Base-by-base conservation (phyloP, 2,113 vertebrate species). In the Micromys minutus region DNA sequence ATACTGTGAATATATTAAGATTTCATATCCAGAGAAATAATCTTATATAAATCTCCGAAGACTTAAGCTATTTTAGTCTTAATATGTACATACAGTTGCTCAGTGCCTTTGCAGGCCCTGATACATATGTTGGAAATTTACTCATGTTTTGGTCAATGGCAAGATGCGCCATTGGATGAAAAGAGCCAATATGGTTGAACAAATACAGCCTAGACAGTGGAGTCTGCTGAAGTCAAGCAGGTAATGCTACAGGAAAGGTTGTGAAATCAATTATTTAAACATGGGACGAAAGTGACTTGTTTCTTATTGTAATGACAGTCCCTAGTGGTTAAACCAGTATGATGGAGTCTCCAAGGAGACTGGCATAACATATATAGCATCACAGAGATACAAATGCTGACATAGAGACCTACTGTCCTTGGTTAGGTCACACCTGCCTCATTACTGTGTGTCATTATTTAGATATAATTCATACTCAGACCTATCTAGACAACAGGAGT, bases 1-100 rank as follows among this genome's bases (percentile, higher is more conserved):
- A 31, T 16, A 34, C 22, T 42, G 39, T 36, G 59, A 10, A 9
- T 85, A 39, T 75, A 81, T 90, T 76, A 71, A 42, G 87, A 89
- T 88, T 93, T 90, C 17, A 50, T 85, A 11, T 24, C 69, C 69
- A 55, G 31, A 72, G 89, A 95, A 95, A 79, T 83, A 47, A 79
- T 59, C 5, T 75, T 87, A 90, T 91, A 22, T 50, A 47, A 80
- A 83, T 74, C 39, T 79, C 10, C 34, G 39, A 45, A 63, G 21
- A 55, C 45, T n/a, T 76, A 87, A 61, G 16, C 39, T 22, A 72
- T 77, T 93, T 93, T 79, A 47, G 12, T 84, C 47, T 90, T 65
- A 61, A 45, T 29, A 9, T 91, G 57, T 83, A 57, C 4, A 47
- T 86, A 59, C 59, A 81, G 76, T 83, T 55, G 72, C 4, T 59